phyloP scores from a whole-genome alignment of 2,797 vertebrate genomes.

The Clarias pachynema region DNA sequence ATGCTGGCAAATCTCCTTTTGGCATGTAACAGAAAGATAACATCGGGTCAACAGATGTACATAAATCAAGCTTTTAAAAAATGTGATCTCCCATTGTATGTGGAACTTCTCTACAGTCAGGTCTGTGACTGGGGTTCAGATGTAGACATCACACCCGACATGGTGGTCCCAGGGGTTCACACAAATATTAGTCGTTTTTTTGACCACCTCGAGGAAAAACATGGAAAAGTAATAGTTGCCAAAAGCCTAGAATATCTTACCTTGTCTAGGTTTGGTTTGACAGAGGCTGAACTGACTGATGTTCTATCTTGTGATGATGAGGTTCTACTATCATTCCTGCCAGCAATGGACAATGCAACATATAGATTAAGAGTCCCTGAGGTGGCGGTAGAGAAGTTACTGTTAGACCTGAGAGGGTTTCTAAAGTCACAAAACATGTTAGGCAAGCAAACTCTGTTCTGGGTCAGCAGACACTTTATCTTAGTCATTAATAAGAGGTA shows the following conservation, averaged over 20 bases:
- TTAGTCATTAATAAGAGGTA: constrained; percentile 70
- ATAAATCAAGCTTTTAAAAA: constrained; percentile 75
- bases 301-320: constrained; percentile 69
- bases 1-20: constrained; percentile 69
- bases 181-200: constrained; percentile 70
- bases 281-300: constrained; percentile 74
- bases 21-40: constrained; percentile 72
- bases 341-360: constrained; percentile 8
- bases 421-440: constrained; percentile 63
- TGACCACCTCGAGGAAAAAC: constrained; percentile 71
- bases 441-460: constrained; percentile 69
- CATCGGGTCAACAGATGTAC: constrained; percentile 80
- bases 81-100: constrained; percentile 71
- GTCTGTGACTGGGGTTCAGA: constrained; percentile 75
- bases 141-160: constrained; percentile 69
- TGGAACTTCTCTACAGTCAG: constrained; percentile 72
- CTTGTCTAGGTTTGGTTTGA: constrained; percentile 73
- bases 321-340: constrained; percentile 55
- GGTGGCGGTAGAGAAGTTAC: constrained; percentile 70
- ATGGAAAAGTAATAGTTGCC: constrained; percentile 67
- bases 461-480: constrained; percentile 77
- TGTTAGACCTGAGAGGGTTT: constrained; percentile 74
- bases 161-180: constrained; percentile 69
- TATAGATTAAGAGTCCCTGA: constrained; percentile 65
- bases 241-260: constrained; percentile 70